Conservation (phyloP, 2,797 vertebrate genomes). For the Astyanax mexicanus region DNA sequence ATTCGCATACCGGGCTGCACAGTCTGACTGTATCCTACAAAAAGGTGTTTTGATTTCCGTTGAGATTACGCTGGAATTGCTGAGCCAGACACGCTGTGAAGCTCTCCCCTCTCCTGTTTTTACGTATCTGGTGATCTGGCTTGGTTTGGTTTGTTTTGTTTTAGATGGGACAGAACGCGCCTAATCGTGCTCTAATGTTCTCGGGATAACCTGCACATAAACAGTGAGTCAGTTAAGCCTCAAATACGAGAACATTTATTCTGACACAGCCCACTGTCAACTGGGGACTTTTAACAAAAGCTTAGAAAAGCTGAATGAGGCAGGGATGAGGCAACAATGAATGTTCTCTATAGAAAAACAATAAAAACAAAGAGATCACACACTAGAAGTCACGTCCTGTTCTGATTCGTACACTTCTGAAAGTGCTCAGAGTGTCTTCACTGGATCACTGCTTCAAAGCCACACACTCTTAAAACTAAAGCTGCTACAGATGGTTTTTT, state of each 20-base stretch:
- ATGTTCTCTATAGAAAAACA: too few relatives aligned
- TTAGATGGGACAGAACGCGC: not conserved
- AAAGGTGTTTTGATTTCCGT: slow-evolving; percentile 7
- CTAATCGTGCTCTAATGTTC: not conserved
- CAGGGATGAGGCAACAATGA: not conserved
- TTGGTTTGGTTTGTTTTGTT: not conserved
- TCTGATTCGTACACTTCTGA: not conserved
- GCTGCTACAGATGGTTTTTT: not conserved
- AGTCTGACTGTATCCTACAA: not conserved
- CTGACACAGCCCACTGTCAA: not conserved
- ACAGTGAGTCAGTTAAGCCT: not conserved
- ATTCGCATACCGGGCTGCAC: not conserved
- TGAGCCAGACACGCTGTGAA: not conserved
- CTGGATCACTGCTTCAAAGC: too few relatives aligned
- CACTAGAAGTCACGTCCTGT: not conserved
- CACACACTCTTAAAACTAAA: too few relatives aligned
- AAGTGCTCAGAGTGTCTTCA: too few relatives aligned
- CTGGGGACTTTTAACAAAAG: not conserved
- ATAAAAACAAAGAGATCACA: too few relatives aligned
- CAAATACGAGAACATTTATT: not conserved
- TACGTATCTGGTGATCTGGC: not conserved
- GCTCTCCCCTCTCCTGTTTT: not conserved
- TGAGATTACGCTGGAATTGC: not conserved
- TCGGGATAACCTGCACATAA: not conserved
- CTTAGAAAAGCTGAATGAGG: not conserved